Evolutionary conservation across 2,113 vertebrate species (phyloP), one percentile per base, ranked within the genome.

Genomic region (Malurus alboscapulatus): DNA sequence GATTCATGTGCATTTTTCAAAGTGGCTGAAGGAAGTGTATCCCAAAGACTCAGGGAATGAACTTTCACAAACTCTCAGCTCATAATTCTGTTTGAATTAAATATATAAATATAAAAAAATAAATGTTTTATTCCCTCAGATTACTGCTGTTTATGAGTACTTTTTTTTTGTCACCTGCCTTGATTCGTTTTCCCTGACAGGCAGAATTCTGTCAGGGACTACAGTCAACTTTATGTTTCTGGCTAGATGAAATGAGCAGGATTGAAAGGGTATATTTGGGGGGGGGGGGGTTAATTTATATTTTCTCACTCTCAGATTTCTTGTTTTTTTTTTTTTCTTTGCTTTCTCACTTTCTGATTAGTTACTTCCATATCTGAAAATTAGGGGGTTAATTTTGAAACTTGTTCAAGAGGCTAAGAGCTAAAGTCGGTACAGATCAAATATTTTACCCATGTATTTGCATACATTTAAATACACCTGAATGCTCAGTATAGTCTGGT

Each of bases 1-100:
- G 44, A n/a, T 59, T 27, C n/a, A 1, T 3, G 2, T 1, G 17
- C 4, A 0, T 34, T 83, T 75, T 67, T 53, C 61, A 30, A 19
- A 58, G 32, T 3, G 27, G 27, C 6, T 10, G 67, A 24, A 36
- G 51, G 68, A 74, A 50, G 26, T 3, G 7, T 50, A 3, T 74
- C 9, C 19, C 27, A 20, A 27, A 68, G 36, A 38, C 2, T 13
- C 32, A 67, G 50, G 40, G 36, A 75, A 42, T 53, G 27, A 62
- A 25, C 50, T 74, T 20, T 24, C 2, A 1, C 54, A 62, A 53
- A 45, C 57, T 85, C 47, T 51, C 12, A 12, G 36, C 21, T 94
- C 7, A 48, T 67, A 15, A 58, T 88, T 87, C 54, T 75, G 16
- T 65, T 71, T 30, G 17, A 12, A 38, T 38, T 38, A 38, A 38